Evolutionary conservation across 2,888 invertebrate genomes (phyloP).

Genomic region (Temnothorax ravouxi): DNA sequence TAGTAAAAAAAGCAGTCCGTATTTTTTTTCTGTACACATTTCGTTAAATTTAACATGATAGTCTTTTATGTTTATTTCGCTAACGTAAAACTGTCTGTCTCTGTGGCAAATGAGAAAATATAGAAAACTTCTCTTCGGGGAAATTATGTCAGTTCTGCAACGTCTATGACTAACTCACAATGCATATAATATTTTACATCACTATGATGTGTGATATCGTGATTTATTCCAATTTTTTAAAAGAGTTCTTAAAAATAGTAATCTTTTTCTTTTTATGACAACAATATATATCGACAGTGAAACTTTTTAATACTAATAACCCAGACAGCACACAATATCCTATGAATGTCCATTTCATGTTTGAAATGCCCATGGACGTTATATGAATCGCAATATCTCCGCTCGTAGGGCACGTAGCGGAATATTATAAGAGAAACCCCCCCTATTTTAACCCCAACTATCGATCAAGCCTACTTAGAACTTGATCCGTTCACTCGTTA

Average conservation of each 20-base stretch:
- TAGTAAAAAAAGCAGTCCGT: not conserved
- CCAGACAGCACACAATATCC: no score
- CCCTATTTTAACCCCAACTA: no score
- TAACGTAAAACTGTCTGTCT: constrained; percentile 1
- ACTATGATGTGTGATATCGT: no score
- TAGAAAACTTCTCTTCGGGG: not conserved
- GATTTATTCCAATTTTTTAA: not conserved
- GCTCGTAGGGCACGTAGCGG: no score
- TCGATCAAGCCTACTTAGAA: no score
- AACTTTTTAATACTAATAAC: not conserved
- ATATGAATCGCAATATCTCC: no score
- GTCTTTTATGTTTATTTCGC: not conserved
- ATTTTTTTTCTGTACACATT: not conserved
- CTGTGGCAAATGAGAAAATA: not conserved
- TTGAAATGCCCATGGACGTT: no score
- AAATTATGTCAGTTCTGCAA: constrained; percentile 14
- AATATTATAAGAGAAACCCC: no score
- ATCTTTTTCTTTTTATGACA: not conserved
- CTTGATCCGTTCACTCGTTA: no score
- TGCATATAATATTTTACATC: not conserved
- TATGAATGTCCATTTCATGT: no score
- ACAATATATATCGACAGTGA: not conserved
- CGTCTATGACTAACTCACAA: not conserved
- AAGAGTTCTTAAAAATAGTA: not conserved
- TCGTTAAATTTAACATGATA: not conserved